Evolutionary conservation across 2,113 vertebrate genomes (phyloP), one percentile per base, ranked within the genome.

Genomic region (Centropus bengalensis): DNA sequence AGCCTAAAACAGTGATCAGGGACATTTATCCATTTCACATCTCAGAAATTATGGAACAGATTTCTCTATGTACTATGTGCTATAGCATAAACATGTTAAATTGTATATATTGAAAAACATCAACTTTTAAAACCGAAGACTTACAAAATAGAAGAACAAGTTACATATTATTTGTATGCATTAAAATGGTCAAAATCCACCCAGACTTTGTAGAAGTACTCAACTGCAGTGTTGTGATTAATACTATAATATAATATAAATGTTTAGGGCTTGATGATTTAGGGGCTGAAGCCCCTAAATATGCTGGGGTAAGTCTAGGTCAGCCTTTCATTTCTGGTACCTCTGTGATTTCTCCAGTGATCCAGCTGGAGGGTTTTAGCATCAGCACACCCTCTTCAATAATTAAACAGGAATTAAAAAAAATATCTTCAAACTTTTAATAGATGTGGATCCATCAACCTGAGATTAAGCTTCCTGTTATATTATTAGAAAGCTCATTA

Each of bases 341-440:
- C 58, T 40, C 23, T 87, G 63, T 24, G 19, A 24, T 26, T 51
- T 28, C 74, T 71, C n/a, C 75, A 92, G 91, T 74, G 42, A 52
- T 69, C 16, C 47, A 44, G 38, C 3, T 3, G 63, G 27, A 76
- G 51, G 49, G 36, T 51, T 77, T 91, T n/a, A 45, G 45, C 70
- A 80, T 27, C 27, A 82, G 54, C 32, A 22, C 5, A 1, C 73
- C 66, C 66, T 54, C 36, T 51, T 42, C 47, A 59, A 44, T 82
- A 77, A 95, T 91, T 63, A 86, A 55, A 32, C 71, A 83, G 88
- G 86, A 88, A 89, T 91, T 66, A 68, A 71, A 56, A 80, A 88
- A 88, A 89, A 88, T 32, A 80, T 2, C 45, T 21, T 74, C 67
- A 45, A 76, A 88, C 79, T 88, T 96, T 51, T 75, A 80, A 36